Conservation (phyloP, 2,888 invertebrate species). For the Achlya flavicornis region DNA sequence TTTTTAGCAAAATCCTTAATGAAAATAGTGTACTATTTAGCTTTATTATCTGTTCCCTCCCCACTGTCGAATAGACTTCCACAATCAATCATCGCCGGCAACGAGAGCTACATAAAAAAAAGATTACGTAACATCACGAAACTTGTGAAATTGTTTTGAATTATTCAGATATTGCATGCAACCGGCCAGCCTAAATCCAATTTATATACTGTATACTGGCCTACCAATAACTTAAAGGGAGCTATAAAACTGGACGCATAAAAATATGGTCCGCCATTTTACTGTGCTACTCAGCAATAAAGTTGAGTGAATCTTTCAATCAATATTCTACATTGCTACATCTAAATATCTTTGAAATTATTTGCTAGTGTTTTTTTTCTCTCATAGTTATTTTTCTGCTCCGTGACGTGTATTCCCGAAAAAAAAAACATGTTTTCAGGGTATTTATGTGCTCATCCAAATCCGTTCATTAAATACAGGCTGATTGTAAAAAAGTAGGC, state of each 20-base stretch:
- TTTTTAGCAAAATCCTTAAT: no score
- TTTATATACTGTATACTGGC: not conserved
- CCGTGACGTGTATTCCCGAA: no score
- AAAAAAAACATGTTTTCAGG: no score
- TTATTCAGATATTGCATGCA: constrained; percentile 4
- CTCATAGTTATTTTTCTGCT: no score
- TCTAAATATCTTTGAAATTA: not conserved
- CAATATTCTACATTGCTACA: not conserved
- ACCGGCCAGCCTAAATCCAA: not conserved
- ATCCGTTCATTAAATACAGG: no score
- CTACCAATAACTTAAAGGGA: constrained; percentile 3
- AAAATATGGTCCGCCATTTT: not conserved
- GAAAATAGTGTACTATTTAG: no score
- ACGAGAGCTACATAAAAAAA: not conserved
- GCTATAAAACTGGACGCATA: constrained; percentile 2
- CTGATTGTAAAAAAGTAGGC: no score
- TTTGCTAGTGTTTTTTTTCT: not conserved
- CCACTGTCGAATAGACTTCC: no score
- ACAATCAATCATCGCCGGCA: no score
- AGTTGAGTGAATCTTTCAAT: constrained; percentile 8
- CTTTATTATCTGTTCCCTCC: no score
- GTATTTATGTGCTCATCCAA: no score
- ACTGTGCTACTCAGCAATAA: not conserved
- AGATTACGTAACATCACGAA: not conserved
- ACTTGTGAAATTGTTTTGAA: not conserved